These are phyloP conservation scores for Cephalopholis sonnerati DNA, from an alignment of 2,113 vertebrate genomes.

Conservation along the genomic window DNA sequence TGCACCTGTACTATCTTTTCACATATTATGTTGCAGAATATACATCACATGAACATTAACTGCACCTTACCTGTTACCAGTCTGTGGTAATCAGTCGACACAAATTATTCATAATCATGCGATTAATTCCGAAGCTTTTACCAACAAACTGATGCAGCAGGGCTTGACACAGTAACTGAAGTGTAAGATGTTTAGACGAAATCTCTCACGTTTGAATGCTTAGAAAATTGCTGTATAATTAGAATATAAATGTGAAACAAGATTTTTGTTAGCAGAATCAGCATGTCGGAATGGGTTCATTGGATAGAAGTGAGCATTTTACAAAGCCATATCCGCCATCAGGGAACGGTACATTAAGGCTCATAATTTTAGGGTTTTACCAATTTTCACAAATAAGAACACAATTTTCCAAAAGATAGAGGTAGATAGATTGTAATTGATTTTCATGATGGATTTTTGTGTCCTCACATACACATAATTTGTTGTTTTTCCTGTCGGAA, in stretches of 20 bases:
- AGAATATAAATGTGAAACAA: background rate
- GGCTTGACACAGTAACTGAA: background rate
- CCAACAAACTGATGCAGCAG: background rate
- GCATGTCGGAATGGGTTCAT: background rate
- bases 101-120: background rate
- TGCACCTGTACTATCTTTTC: constrained; percentile 17
- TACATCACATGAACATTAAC: background rate
- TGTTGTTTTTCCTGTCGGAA: background rate
- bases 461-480: background rate
- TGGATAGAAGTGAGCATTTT: background rate
- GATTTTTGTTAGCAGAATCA: background rate
- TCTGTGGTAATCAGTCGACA: background rate
- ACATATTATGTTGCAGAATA: background rate
- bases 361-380: no score
- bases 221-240: no score
- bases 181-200: background rate
- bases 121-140: background rate
- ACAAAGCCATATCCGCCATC: background rate
- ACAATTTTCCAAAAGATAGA: no score
- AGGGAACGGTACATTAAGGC: no score
- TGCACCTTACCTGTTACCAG: background rate
- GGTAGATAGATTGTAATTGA: background rate
- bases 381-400: no score
- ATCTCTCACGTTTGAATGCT: no score
- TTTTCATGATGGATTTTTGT: background rate